These are phyloP conservation scores for Spialia ferax DNA, from an alignment of 2,888 invertebrate species.

Conservation along the genomic window DNA sequence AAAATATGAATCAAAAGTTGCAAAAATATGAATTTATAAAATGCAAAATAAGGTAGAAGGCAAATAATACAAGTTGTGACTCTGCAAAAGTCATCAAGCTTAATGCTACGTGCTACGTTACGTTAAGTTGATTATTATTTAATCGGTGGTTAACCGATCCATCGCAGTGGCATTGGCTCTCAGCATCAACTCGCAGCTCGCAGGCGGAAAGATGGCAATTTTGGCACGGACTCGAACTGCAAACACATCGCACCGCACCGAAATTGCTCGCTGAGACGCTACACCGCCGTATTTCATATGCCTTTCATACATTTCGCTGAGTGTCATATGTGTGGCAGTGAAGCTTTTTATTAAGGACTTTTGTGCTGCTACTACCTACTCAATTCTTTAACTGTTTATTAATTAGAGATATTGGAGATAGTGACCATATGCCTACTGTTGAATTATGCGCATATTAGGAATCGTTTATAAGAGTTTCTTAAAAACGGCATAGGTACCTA, in stretches of 20 bases:
- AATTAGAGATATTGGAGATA: no score
- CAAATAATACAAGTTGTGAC: no score
- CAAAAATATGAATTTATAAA: no score
- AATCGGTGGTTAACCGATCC: conserved; percentile 25
- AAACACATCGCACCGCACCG: conserved; percentile 63
- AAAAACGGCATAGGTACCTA: no score
- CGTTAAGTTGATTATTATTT: no score
- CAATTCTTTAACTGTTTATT: not conserved
- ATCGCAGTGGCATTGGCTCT: conserved; percentile 40
- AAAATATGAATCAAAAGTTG: no score
- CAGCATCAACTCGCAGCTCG: conserved; percentile 42
- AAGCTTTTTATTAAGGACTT: conserved; percentile 43
- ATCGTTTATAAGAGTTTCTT: no score
- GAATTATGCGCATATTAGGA: no score
- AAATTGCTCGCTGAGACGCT: conserved; percentile 78
- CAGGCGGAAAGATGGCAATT: conserved; percentile 75
- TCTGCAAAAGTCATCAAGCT: no score
- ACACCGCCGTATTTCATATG: conserved; percentile 72
- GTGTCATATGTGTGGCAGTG: conserved; percentile 58
- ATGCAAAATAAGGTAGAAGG: no score
- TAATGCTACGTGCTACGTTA: no score
- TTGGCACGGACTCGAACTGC: conserved; percentile 70
- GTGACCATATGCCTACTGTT: no score
- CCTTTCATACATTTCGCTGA: conserved; percentile 62
- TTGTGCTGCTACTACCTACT: not conserved